Evolutionary conservation across 2,797 vertebrate species (phyloP).

Genomic region (Botia almorhae): DNA sequence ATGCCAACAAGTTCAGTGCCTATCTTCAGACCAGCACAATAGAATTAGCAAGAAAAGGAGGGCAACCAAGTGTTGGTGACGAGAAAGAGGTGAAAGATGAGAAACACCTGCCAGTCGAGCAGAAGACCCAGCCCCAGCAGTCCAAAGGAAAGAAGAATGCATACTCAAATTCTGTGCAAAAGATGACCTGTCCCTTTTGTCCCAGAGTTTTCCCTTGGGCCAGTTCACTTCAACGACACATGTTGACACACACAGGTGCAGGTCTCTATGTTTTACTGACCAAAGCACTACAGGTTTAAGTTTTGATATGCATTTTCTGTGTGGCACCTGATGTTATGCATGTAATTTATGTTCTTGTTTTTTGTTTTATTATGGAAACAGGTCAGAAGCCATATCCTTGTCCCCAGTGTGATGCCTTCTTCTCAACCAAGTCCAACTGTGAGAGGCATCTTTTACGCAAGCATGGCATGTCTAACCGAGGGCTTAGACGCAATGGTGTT

Average conservation of each 20-base stretch:
- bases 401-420: constrained; percentile 84
- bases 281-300: neutral
- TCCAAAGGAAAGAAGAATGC: constrained; percentile 89
- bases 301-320: neutral
- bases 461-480: constrained; percentile 81
- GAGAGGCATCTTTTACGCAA: constrained; percentile 91
- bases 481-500: constrained; percentile 81
- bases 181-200: constrained; percentile 92
- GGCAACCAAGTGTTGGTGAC: constrained; percentile 70
- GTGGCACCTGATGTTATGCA: neutral
- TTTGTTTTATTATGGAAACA: constrained; percentile 58
- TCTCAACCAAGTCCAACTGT: constrained; percentile 91
- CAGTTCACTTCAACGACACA: constrained; percentile 92
- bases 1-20: constrained; percentile 93
- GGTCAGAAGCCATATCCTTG: constrained; percentile 89
- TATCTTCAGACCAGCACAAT: constrained; percentile 85
- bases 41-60: constrained; percentile 75
- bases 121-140: constrained; percentile 70
- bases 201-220: constrained; percentile 94
- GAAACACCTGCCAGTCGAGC: constrained; percentile 63
- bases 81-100: constrained; percentile 79
- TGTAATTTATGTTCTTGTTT: constrained; percentile 4
- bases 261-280: neutral
- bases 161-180: constrained; percentile 91
- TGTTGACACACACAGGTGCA: constrained; percentile 95